Evolutionary conservation across 2,113 vertebrate species (phyloP).

Genomic region (Cyphotilapia sp.): DNA sequence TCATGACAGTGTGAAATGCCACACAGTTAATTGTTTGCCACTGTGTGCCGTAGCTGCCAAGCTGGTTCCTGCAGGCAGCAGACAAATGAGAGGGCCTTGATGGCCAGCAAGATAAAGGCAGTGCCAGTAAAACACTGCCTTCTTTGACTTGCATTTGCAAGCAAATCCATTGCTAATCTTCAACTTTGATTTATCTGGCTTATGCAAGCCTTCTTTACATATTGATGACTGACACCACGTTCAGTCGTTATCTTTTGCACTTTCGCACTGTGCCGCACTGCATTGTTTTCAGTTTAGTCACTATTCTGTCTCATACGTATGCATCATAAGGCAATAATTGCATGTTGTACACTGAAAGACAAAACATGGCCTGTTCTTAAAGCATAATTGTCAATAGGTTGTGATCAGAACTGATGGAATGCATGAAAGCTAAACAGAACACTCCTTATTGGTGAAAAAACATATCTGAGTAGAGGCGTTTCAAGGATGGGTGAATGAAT

Average conservation of each 20-base stretch:
- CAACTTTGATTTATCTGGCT: background rate
- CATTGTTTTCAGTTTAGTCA: background rate
- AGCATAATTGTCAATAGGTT: background rate
- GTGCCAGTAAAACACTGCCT: background rate
- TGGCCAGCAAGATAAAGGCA: conserved; percentile 45
- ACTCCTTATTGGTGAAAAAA: background rate
- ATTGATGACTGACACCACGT: background rate
- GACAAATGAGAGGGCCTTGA: background rate
- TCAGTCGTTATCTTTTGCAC: conserved; percentile 5
- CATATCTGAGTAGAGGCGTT: background rate
- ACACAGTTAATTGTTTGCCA: conserved; percentile 10
- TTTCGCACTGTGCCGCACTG: background rate
- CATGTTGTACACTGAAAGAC: background rate
- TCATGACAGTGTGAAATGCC: conserved; percentile 34
- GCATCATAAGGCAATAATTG: background rate
- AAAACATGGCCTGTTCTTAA: background rate
- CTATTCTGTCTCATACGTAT: background rate
- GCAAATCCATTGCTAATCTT: conserved; percentile 49
- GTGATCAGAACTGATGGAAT: background rate
- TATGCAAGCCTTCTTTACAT: conserved; percentile 24
- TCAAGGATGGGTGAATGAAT: background rate
- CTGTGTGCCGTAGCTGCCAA: background rate
- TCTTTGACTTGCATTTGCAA: conserved; percentile 22
- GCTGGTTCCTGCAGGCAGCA: conserved; percentile 3
- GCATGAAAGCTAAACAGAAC: background rate